Evolutionary conservation across 2,797 vertebrate species (phyloP).

Genomic region (Cyprinella venusta): DNA sequence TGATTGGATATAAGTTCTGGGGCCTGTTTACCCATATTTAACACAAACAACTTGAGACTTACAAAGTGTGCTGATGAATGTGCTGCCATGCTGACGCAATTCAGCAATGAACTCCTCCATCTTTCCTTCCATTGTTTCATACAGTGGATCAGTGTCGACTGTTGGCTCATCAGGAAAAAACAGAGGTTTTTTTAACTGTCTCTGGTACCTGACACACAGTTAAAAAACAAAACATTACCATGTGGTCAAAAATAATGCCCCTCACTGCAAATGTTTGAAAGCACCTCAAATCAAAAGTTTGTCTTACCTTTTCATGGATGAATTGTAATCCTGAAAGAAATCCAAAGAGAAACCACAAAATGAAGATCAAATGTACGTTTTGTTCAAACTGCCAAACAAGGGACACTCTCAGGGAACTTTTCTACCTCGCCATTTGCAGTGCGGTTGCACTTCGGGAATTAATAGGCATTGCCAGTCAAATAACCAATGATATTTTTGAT

Average conservation of each 20-base stretch:
- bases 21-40: not conserved
- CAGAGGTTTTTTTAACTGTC: constrained; percentile 70
- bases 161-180: constrained; percentile 71
- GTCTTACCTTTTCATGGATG: constrained; percentile 74
- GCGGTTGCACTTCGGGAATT: not conserved
- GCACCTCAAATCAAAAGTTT: not conserved
- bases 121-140: constrained; percentile 70
- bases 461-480: not conserved
- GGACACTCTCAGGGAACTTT: too few species aligned
- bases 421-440: not conserved
- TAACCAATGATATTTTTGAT: not conserved
- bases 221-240: not conserved
- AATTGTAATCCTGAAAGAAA: constrained; percentile 71
- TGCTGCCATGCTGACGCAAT: constrained; percentile 49
- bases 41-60: constrained; percentile 47
- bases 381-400: not conserved
- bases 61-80: constrained; percentile 68
- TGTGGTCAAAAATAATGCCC: not conserved
- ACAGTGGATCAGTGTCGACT: constrained; percentile 69
- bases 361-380: not conserved
- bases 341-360: not conserved
- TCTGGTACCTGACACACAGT: constrained; percentile 64
- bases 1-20: not conserved
- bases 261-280: not conserved
- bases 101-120: constrained; percentile 71